Evolutionary conservation across 1,140 invertebrate genomes (phyloP).

Genomic region (Drosophila obscura): DNA sequence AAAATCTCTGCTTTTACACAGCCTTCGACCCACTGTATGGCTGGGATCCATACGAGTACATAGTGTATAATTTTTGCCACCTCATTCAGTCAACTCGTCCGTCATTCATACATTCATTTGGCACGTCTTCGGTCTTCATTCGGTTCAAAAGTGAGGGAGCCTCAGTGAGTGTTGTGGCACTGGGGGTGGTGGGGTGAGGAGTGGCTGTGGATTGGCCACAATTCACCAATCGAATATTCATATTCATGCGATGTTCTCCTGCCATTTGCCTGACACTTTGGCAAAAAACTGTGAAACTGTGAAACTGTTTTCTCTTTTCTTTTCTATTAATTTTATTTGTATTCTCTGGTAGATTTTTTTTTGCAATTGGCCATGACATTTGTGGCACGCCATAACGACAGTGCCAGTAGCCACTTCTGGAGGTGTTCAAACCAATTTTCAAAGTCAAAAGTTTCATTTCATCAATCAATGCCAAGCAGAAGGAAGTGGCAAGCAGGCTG

Average conservation of each 20-base stretch:
- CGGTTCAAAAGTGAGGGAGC: slow-evolving; percentile 6
- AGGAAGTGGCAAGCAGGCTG: background rate
- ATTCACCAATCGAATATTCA: slow-evolving; percentile 53
- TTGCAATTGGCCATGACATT: slow-evolving; percentile 19
- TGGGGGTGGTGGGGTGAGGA: background rate
- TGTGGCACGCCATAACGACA: slow-evolving; percentile 24
- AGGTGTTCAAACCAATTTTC: slow-evolving; percentile 4
- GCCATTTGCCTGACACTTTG: slow-evolving; percentile 13
- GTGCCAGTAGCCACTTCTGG: background rate
- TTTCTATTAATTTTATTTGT: slow-evolving; percentile 13
- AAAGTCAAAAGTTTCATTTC: slow-evolving; percentile 42
- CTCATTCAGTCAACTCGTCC: slow-evolving; percentile 65
- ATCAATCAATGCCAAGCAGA: slow-evolving; percentile 61
- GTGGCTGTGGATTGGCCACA: slow-evolving; percentile 4
- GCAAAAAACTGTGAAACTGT: slow-evolving; percentile 21
- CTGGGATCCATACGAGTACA: background rate
- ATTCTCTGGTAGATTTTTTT: slow-evolving; percentile 12
- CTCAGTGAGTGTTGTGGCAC: slow-evolving; percentile 1
- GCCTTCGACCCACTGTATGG: slow-evolving; percentile 35
- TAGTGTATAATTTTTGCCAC: slow-evolving; percentile 47
- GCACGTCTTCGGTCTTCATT: slow-evolving; percentile 46
- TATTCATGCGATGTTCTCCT: slow-evolving; percentile 53
- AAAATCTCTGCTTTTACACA: background rate
- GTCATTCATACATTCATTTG: slow-evolving; percentile 54
- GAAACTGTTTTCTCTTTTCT: slow-evolving; percentile 54